Conservation (phyloP, 2,113 vertebrate species). For the Misgurnus anguillicaudatus region DNA sequence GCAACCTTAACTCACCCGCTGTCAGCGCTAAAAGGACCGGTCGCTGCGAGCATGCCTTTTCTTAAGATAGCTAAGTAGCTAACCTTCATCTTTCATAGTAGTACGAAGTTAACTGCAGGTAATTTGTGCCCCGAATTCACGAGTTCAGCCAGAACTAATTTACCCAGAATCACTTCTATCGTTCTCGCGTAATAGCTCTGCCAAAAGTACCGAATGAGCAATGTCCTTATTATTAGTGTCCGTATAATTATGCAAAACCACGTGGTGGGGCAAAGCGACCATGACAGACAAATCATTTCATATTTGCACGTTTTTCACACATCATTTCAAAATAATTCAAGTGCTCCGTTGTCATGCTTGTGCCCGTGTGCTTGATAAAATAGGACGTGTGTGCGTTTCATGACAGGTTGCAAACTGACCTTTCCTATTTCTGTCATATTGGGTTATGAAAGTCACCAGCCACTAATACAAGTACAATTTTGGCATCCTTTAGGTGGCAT, state of each 20-base stretch:
- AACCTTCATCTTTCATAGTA: constrained; percentile 41
- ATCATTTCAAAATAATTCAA: constrained; percentile 37
- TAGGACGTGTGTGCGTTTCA: constrained; percentile 29
- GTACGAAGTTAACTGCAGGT: constrained; percentile 35
- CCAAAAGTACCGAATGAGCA: constrained; percentile 43
- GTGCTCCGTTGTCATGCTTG: constrained; percentile 25
- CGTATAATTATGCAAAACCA: constrained; percentile 51
- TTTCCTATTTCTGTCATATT: constrained; percentile 37
- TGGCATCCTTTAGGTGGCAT: too few relatives aligned
- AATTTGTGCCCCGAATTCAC: constrained; percentile 43
- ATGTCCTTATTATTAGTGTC: constrained; percentile 52
- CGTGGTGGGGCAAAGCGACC: constrained; percentile 39
- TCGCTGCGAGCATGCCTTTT: neutral
- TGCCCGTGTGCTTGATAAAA: constrained; percentile 35
- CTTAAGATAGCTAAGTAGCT: constrained; percentile 13
- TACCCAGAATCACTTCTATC: constrained; percentile 51
- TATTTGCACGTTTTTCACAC: constrained; percentile 34
- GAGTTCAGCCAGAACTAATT: constrained; percentile 51
- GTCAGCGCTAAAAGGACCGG: neutral
- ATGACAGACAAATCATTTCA: constrained; percentile 45
- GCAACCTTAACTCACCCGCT: neutral
- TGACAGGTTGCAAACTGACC: constrained; percentile 47
- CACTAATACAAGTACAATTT: neutral
- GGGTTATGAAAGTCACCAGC: constrained; percentile 31
- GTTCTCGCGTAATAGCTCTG: constrained; percentile 47